These are phyloP conservation scores for Drosophila punjabiensis DNA, from an alignment of 1,140 invertebrate species.

Conservation along the genomic window DNA sequence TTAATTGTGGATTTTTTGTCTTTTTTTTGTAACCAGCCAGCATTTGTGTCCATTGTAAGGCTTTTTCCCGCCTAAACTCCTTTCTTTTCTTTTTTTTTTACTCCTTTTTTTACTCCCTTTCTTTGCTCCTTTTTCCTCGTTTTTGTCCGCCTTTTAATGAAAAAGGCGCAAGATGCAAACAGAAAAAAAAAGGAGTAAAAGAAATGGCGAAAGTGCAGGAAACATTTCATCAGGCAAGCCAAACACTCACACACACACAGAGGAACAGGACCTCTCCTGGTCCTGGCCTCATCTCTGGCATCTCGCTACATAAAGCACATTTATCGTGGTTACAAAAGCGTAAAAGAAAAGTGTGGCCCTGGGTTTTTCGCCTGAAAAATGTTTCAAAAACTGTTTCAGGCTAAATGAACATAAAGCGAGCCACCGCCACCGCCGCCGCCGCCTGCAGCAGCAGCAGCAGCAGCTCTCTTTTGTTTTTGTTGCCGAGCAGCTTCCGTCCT, in stretches of 20 bases:
- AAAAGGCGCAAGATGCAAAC: constrained; percentile 64
- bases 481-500: constrained; percentile 24
- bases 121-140: constrained; percentile 11
- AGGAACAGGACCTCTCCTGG: too few species aligned
- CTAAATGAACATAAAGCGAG: constrained; percentile 80
- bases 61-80: constrained; percentile 20
- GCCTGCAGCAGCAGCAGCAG: constrained; percentile 8
- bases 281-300: constrained; percentile 11
- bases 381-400: constrained; percentile 83
- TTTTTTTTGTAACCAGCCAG: neutral
- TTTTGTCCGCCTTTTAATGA: constrained; percentile 48
- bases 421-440: neutral
- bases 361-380: constrained; percentile 72
- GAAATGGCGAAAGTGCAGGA: constrained; percentile 76
- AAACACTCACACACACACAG: constrained; percentile 17
- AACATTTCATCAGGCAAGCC: constrained; percentile 72
- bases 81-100: neutral
- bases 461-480: constrained; percentile 62
- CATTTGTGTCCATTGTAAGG: constrained; percentile 20
- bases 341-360: constrained; percentile 82
- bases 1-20: constrained; percentile 7
- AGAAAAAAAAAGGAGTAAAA: constrained; percentile 20
- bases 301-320: constrained; percentile 80
- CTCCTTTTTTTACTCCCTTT: constrained; percentile 19
- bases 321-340: constrained; percentile 83